These are phyloP conservation scores for Galemys pyrenaicus DNA, from an alignment of 2,113 vertebrate genomes.

Conservation along the genomic window DNA sequence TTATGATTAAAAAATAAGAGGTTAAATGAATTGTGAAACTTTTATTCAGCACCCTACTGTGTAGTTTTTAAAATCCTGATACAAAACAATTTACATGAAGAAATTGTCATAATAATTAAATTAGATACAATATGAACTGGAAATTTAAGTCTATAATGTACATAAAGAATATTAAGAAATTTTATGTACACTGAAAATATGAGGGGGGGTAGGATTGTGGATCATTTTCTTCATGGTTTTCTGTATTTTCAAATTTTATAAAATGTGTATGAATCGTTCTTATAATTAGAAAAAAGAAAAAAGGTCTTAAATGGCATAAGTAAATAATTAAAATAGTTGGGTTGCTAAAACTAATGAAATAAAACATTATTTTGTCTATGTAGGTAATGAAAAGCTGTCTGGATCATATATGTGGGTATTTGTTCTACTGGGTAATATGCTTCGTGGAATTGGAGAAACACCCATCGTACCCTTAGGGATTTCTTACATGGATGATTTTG, in stretches of 20 bases:
- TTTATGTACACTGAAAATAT: background rate
- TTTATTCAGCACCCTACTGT: background rate
- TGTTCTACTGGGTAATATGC: conserved; percentile 92
- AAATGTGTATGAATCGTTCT: background rate
- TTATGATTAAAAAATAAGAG: background rate
- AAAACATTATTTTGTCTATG: background rate
- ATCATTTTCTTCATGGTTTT: background rate
- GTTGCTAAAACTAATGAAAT: background rate
- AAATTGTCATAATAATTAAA: background rate
- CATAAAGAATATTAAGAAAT: background rate
- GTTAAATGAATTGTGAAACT: background rate
- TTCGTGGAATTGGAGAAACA: conserved; percentile 94
- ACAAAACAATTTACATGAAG: background rate
- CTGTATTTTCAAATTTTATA: background rate
- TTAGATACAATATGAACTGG: background rate
- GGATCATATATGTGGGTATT: conserved; percentile 92
- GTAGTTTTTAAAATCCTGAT: background rate
- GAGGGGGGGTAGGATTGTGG: background rate
- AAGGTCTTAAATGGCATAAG: background rate
- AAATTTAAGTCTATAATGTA: background rate
- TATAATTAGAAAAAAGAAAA: background rate
- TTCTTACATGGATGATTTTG: conserved; percentile 95
- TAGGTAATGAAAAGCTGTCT: conserved; percentile 87
- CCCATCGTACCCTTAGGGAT: conserved; percentile 92
- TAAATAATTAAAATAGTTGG: background rate